Evolutionary conservation across 1,140 invertebrate genomes (phyloP), one percentile per base, ranked within the genome.

Genomic region (Anadara kagoshimensis): DNA sequence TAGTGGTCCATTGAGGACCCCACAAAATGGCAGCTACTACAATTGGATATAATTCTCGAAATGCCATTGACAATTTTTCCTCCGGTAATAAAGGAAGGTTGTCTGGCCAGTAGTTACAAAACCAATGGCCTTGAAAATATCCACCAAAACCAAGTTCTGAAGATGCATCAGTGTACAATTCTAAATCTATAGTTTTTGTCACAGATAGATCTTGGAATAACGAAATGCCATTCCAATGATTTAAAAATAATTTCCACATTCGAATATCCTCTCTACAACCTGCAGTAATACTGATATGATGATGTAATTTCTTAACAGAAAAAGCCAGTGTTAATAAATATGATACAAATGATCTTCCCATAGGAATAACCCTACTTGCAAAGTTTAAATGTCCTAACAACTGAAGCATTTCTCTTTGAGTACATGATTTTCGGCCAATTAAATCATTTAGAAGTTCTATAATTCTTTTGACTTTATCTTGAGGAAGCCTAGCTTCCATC

Each of bases 41-140:
- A 18, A 79, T 79, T 0, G 70, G 70, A 44, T 74, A 79, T 10
- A 77, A 54, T 59, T 79, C 71, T 14, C 62, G 14, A 18, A 75
- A 56, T 3, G 78, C 76, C 36, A 79, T 77, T 26, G 54, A 47
- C 7, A 47, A 22, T 47, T 26, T 44, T 0, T 45, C 57, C 24
- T 61, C 29, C 16, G 1, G 5, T 36, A 7, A 36, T 3, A 36
- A 36, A 20, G 49, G 47, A 20, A 43, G 24, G 8, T 56, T 41
- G 20, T 58, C 26, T 16, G 78, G 78, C 70, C 74, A 79, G 16
- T 18, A n/a, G 5, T 41, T 62, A 29, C 22, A 22, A 14, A 61
- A 58, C 75, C 67, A 73, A 8, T 41, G 45, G 5, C 63, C 56
- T n/a, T 74, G 45, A 36, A 63, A 68, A 59, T 61, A 79, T n/a